phyloP scores from a whole-genome alignment of 2,888 invertebrate species.

The Laothoe populi region DNA sequence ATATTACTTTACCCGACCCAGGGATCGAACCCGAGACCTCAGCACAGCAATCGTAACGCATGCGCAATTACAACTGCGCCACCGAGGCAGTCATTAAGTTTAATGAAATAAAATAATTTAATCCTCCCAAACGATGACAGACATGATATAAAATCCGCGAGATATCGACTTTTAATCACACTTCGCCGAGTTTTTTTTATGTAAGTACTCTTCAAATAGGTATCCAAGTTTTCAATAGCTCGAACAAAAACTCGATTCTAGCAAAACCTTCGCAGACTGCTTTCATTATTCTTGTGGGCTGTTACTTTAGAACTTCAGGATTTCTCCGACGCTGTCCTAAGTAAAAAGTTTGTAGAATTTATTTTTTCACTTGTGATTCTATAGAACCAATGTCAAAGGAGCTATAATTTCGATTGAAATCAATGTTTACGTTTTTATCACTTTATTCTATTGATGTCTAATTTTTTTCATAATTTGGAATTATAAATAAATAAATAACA shows the following conservation, averaged over 20 bases:
- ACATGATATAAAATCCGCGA: background rate
- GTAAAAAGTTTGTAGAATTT: constrained; percentile 57
- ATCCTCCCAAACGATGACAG: no score
- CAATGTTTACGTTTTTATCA: background rate
- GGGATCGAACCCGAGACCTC: no score
- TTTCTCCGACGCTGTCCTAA: constrained; percentile 57
- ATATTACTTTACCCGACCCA: no score
- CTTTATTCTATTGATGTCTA: no score
- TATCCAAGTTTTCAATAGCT: constrained; percentile 25
- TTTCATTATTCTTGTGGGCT: constrained; percentile 63
- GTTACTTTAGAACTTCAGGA: constrained; percentile 61
- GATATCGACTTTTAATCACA: background rate
- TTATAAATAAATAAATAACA: no score
- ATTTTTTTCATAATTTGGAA: no score
- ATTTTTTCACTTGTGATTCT: constrained; percentile 23
- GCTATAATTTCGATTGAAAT: constrained; percentile 28
- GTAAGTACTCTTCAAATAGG: constrained; percentile 7
- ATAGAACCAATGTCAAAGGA: constrained; percentile 13
- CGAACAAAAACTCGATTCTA: constrained; percentile 25
- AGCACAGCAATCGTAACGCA: no score
- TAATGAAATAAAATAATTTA: no score
- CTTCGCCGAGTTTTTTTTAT: constrained; percentile 2
- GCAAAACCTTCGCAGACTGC: constrained; percentile 51
- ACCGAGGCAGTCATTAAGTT: no score
- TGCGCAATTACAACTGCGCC: no score